Percentiles rank a stretch among this genome's conserved stretches.
Evolutionary conservation across 1,140 invertebrate species (phyloP).

Genomic region (Heliconius congener): DNA sequence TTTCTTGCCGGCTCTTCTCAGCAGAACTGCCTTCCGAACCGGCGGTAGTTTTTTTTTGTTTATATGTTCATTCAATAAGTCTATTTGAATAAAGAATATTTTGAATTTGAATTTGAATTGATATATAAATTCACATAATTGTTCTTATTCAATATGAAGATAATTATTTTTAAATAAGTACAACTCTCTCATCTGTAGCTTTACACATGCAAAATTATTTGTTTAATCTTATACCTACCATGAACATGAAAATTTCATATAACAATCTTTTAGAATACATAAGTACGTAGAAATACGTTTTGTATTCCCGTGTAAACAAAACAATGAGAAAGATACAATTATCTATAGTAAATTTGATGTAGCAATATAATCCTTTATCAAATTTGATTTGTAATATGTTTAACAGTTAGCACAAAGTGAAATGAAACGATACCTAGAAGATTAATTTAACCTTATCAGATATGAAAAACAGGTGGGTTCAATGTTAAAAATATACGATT

Average conservation of each 20-base stretch:
- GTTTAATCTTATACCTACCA: too few relatives aligned
- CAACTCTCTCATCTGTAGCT: too few relatives aligned
- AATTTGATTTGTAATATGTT: constrained; percentile 11
- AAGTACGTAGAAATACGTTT: background rate
- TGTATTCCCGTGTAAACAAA: background rate
- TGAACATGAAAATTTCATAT: background rate
- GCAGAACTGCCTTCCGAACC: too few relatives aligned
- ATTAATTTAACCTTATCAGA: constrained; percentile 23
- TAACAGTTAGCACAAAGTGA: background rate
- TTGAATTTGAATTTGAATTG: too few relatives aligned
- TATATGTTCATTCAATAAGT: too few relatives aligned
- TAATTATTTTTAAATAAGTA: too few relatives aligned
- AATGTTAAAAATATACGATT: background rate
- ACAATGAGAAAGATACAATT: background rate
- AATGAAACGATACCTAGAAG: constrained; percentile 15
- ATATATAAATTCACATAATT: too few relatives aligned
- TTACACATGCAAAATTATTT: too few relatives aligned
- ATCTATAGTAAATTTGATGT: background rate
- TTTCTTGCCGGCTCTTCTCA: too few relatives aligned
- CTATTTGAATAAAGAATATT: too few relatives aligned
- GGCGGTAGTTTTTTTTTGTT: too few relatives aligned
- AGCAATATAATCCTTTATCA: constrained; percentile 9
- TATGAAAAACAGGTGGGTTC: background rate
- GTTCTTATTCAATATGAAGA: too few relatives aligned
- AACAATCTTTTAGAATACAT: background rate